phyloP scores from a whole-genome alignment of 2,113 vertebrate species.

The Eolophus roseicapilla region DNA sequence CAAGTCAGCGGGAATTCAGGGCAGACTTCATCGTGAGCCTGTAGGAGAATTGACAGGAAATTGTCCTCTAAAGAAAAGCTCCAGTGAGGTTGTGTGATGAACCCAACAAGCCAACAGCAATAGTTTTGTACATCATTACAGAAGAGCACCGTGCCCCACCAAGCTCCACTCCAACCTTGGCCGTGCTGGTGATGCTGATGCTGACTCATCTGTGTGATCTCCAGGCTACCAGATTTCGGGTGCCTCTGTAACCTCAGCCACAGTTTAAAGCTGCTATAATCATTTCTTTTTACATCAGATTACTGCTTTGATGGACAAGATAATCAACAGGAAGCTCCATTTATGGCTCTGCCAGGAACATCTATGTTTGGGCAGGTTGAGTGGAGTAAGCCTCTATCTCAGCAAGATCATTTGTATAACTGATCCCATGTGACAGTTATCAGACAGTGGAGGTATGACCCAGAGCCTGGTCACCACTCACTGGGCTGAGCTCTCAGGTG shows the following conservation, averaged over 20 bases:
- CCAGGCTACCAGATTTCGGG: not conserved
- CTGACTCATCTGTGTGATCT: not conserved
- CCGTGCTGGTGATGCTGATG: fast-evolving
- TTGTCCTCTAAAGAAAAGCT: not conserved
- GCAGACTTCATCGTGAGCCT: constrained; percentile 89
- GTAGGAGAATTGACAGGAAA: not conserved
- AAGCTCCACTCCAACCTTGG: not conserved
- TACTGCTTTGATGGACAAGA: not conserved
- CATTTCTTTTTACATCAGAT: not conserved
- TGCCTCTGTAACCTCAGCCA: not conserved
- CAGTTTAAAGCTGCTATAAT: not conserved
- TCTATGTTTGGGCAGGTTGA: fast-evolving
- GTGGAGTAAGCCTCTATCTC: not conserved
- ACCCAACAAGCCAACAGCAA: not conserved
- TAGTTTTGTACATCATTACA: not conserved
- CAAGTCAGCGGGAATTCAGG: constrained; percentile 86
- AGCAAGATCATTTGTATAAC: not conserved
- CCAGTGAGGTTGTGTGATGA: fast-evolving
- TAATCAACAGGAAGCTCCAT: not conserved
- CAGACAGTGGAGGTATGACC: not conserved
- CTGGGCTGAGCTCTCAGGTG: not conserved
- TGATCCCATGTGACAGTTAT: not conserved
- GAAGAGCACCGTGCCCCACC: fast-evolving
- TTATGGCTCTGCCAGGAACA: not conserved
- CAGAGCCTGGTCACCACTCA: fast-evolving